Evolutionary conservation across 2,888 invertebrate genomes (phyloP).

Genomic region (Allacma fusca): DNA sequence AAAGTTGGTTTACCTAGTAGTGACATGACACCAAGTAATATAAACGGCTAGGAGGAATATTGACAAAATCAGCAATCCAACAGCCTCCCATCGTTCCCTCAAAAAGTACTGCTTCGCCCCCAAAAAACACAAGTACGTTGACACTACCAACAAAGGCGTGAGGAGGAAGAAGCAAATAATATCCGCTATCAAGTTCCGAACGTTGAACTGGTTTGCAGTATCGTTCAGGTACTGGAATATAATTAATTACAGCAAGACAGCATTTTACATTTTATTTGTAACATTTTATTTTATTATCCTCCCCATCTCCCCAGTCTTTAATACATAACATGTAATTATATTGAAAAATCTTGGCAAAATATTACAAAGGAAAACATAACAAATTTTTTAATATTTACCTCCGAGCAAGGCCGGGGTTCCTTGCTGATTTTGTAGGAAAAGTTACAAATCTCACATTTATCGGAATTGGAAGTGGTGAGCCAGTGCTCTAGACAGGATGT

Average conservation of each 20-base stretch:
- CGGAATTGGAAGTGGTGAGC: conserved; percentile 66
- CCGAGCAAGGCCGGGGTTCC: conserved; percentile 63
- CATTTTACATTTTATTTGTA: neutral
- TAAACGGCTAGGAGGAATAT: conserved; percentile 59
- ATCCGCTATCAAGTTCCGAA: conserved; percentile 65
- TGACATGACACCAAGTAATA: conserved; percentile 61
- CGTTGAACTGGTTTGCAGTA: conserved; percentile 63
- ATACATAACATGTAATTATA: too few relatives aligned
- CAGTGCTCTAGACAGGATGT: conserved; percentile 67
- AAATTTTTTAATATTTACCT: too few relatives aligned
- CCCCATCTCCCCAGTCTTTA: too few relatives aligned
- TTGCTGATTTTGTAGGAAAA: conserved; percentile 64
- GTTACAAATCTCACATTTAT: conserved; percentile 66
- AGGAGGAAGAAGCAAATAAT: conserved; percentile 64
- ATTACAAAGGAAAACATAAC: too few relatives aligned
- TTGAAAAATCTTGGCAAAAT: too few relatives aligned
- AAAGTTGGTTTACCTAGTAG: conserved; percentile 53
- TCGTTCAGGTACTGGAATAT: conserved; percentile 63
- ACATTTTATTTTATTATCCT: too few relatives aligned
- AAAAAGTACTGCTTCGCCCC: conserved; percentile 63
- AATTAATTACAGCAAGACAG: neutral
- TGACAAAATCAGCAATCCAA: conserved; percentile 59
- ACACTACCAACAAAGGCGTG: conserved; percentile 64
- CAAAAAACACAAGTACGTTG: conserved; percentile 64
- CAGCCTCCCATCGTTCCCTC: conserved; percentile 60